Evolutionary conservation across 2,888 invertebrate species (phyloP).

Genomic region (Cataglyphis albicans): DNA sequence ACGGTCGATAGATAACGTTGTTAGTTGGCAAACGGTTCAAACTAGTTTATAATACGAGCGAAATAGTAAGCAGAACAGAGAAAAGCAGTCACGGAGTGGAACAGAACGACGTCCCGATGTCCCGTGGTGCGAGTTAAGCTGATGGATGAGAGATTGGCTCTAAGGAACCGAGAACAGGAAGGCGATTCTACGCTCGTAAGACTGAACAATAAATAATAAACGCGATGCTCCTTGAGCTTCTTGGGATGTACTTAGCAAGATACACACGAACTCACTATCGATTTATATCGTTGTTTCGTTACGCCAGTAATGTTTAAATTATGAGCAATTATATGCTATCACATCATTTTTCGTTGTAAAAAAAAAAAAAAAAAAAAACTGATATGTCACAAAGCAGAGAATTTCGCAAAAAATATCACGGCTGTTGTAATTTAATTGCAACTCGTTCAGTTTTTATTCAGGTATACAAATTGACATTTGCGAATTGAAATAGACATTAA

Average conservation of each 20-base stretch:
- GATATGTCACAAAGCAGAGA: not conserved
- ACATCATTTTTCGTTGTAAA: not conserved
- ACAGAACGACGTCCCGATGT: constrained; percentile 23
- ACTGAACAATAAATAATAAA: constrained; percentile 81
- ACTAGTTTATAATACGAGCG: constrained; percentile 74
- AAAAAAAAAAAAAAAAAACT: not conserved
- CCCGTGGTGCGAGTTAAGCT: constrained; percentile 1
- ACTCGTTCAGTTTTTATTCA: not conserved
- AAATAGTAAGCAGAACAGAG: constrained; percentile 45
- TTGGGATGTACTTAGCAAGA: constrained; percentile 47
- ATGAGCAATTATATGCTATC: constrained; percentile 2
- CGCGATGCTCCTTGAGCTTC: constrained; percentile 66
- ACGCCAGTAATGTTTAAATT: constrained; percentile 47
- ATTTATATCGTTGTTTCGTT: constrained; percentile 73
- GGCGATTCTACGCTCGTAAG: constrained; percentile 73
- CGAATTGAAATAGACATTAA: constrained; percentile 27
- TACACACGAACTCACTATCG: constrained; percentile 64
- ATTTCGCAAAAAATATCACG: constrained; percentile 12
- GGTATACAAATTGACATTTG: constrained; percentile 24
- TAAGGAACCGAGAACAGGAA: constrained; percentile 33
- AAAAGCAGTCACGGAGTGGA: constrained; percentile 49
- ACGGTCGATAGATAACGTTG: constrained; percentile 63
- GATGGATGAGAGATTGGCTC: constrained; percentile 25
- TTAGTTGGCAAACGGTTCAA: constrained; percentile 72
- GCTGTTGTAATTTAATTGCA: constrained; percentile 23